Percentiles rank a stretch among this genome's conserved stretches.
phyloP scores from a whole-genome alignment of 2,888 invertebrate species.

The Rhagonycha lutea region DNA sequence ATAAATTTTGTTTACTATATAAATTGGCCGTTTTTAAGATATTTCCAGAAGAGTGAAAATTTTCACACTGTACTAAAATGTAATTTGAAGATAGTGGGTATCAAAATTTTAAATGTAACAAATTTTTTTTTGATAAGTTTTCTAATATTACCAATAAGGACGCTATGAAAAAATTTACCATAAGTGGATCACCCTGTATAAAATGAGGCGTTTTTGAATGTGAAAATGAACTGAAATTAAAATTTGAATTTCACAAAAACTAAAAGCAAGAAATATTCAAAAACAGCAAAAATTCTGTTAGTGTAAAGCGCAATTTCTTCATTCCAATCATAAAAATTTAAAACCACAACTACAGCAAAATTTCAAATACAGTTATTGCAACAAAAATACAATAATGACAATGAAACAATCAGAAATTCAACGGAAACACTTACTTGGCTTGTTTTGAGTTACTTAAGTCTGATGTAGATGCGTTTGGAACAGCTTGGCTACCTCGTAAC shows the following conservation, averaged over 20 bases:
- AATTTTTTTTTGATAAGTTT: no score
- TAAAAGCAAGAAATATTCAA: neutral
- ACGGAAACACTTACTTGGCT: slow-evolving; percentile 54
- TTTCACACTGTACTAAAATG: no score
- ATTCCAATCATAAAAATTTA: neutral
- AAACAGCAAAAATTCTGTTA: neutral
- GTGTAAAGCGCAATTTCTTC: neutral
- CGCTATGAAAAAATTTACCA: neutral
- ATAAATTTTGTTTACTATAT: no score
- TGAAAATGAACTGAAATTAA: neutral
- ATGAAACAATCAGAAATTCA: neutral
- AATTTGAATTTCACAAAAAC: neutral
- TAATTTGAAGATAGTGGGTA: no score
- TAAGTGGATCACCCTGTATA: neutral
- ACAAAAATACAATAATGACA: neutral
- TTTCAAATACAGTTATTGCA: neutral
- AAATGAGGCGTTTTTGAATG: neutral
- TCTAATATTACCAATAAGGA: neutral
- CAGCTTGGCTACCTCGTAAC: slow-evolving; percentile 50
- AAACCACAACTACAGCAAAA: neutral
- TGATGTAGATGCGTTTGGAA: slow-evolving; percentile 55
- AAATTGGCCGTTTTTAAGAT: no score
- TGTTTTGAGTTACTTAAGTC: slow-evolving; percentile 56
- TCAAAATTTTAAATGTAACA: no score
- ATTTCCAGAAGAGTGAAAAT: no score